A percentile compares a stretch with the other conserved stretches of the same genome.
Conservation (phyloP, 2,888 invertebrate genomes). For the Ametastegia equiseti region DNA sequence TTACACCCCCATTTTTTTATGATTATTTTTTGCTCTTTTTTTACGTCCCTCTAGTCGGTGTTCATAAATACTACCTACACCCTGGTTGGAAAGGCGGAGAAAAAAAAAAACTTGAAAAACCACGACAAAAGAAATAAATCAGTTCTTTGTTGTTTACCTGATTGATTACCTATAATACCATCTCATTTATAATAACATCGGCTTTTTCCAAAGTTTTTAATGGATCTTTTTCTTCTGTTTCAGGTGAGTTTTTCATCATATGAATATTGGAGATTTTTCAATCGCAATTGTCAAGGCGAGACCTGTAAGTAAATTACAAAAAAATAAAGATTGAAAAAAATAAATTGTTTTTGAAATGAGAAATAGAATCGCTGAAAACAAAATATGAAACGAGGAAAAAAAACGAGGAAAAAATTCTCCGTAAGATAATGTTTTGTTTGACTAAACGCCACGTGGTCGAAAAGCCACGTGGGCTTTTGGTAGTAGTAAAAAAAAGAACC, state of each 20-base stretch:
- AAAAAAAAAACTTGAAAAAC: neutral
- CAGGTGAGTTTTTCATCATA: slow-evolving; percentile 6
- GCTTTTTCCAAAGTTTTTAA: too few relatives aligned
- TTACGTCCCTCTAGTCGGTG: neutral
- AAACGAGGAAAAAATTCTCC: neutral
- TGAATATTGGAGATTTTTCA: too few relatives aligned
- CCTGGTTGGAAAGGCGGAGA: neutral
- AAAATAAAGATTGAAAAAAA: neutral
- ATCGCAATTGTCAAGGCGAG: too few relatives aligned
- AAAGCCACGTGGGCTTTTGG: neutral
- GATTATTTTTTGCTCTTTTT: neutral
- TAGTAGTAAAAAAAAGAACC: neutral
- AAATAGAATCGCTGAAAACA: neutral
- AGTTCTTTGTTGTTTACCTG: neutral
- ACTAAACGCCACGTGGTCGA: slow-evolving; percentile 6
- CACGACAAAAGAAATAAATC: neutral
- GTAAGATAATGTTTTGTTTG: neutral
- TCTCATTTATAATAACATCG: too few relatives aligned
- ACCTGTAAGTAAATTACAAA: neutral
- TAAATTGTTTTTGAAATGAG: neutral
- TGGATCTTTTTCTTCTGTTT: neutral
- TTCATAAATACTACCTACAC: too few relatives aligned
- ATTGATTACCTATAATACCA: too few relatives aligned
- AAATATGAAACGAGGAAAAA: neutral
- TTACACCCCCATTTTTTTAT: neutral